phyloP scores from a whole-genome alignment of 2,888 invertebrate genomes.

The Rotaria socialis region DNA sequence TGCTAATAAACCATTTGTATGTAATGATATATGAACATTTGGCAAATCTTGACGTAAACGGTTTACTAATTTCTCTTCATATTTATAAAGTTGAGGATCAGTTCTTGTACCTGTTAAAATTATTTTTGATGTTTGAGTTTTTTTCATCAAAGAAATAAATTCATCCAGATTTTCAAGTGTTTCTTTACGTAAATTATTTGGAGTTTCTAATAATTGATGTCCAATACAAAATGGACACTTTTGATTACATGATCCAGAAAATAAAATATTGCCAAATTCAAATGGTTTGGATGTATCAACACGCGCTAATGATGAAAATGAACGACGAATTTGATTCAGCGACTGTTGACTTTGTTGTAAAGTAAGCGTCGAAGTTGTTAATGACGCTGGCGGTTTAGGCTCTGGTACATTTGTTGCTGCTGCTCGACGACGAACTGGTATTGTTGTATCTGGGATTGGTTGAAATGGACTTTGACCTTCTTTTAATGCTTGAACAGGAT shows the following conservation, averaged over 20 bases:
- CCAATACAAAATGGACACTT: slow-evolving; percentile 9
- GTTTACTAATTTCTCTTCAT: background rate
- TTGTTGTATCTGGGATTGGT: background rate
- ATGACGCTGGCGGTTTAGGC: background rate
- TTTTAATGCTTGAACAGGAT: background rate
- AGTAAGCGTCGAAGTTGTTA: background rate
- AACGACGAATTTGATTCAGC: background rate
- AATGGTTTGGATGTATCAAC: background rate
- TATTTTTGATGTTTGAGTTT: background rate
- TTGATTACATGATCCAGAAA: slow-evolving; percentile 2
- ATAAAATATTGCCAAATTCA: background rate
- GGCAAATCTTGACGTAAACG: background rate
- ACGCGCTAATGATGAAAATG: background rate
- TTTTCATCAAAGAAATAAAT: background rate
- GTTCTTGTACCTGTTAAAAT: background rate
- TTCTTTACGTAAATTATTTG: slow-evolving; percentile 4
- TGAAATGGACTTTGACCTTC: background rate
- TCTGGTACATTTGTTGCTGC: background rate
- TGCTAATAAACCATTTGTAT: slow-evolving; percentile 7
- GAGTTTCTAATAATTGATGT: background rate
- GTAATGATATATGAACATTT: background rate
- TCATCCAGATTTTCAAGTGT: background rate
- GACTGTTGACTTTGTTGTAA: background rate
- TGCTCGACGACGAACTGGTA: background rate
- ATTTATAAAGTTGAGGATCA: slow-evolving; percentile 17